Percentiles rank a stretch among this genome's conserved stretches.
phyloP scores from a whole-genome alignment of 2,113 vertebrate species.

The Paramormyrops kingsleyae region DNA sequence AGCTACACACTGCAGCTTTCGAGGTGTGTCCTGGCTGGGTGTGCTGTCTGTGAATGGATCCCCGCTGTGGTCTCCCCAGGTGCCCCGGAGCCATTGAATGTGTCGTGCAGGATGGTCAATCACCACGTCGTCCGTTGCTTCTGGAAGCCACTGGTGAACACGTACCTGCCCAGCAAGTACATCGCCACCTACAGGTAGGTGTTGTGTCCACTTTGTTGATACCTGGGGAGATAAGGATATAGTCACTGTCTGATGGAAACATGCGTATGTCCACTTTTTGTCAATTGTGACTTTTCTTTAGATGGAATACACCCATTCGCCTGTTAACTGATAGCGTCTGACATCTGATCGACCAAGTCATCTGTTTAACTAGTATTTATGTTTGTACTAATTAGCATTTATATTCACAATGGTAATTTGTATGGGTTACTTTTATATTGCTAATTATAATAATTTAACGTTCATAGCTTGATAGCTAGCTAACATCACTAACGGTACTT shows the following conservation, averaged over 20 bases:
- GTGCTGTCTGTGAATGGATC: background rate
- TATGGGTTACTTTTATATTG: background rate
- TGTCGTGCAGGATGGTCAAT: constrained; percentile 59
- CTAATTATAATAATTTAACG: background rate
- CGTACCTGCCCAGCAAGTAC: constrained; percentile 56
- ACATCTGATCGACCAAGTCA: background rate
- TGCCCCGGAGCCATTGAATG: constrained; percentile 49
- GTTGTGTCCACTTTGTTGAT: background rate
- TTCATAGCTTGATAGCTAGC: background rate
- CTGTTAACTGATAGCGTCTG: background rate
- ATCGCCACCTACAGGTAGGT: constrained; percentile 54
- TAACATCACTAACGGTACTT: background rate
- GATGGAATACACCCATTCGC: background rate
- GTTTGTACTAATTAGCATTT: background rate
- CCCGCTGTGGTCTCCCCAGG: constrained; percentile 36
- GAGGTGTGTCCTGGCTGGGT: background rate
- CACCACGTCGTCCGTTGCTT: constrained; percentile 53
- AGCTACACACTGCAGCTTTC: background rate
- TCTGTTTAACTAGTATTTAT: too few species aligned
- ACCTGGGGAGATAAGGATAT: constrained; percentile 13
- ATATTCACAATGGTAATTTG: background rate
- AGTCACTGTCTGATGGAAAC: background rate
- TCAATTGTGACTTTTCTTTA: background rate
- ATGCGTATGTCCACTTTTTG: background rate
- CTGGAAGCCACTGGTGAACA: constrained; percentile 51